Evolutionary conservation across 1,140 invertebrate species (phyloP).

Genomic region (Drosophila littoralis): DNA sequence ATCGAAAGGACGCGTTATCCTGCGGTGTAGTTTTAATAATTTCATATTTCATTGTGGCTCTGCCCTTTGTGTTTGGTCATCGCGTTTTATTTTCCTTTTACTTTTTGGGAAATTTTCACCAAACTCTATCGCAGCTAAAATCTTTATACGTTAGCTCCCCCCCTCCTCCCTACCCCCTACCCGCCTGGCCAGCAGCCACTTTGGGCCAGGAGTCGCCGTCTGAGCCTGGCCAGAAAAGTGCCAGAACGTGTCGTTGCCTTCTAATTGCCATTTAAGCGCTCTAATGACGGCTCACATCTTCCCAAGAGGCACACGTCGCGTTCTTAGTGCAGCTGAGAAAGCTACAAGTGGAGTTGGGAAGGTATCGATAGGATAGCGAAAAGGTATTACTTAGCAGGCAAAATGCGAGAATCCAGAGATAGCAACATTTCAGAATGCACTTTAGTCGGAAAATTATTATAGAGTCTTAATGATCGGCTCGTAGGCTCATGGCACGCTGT

Average conservation of each 20-base stretch:
- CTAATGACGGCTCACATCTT: conserved; percentile 50
- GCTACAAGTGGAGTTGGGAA: not conserved
- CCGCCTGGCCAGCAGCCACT: not conserved
- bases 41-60: conserved; percentile 65
- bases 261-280: conserved; percentile 68
- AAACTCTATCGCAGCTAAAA: conserved; percentile 36
- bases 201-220: too few relatives aligned
- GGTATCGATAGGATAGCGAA: not conserved
- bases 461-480: too few relatives aligned
- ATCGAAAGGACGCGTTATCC: conserved; percentile 52
- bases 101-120: conserved; percentile 67
- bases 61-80: conserved; percentile 75
- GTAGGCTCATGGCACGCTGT: too few relatives aligned
- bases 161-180: not conserved
- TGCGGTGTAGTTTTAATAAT: conserved; percentile 70
- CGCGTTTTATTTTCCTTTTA: conserved; percentile 53
- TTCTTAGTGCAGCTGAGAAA: not conserved
- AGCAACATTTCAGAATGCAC: too few relatives aligned
- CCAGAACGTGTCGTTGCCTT: conserved; percentile 70
- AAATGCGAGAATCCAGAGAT: too few relatives aligned
- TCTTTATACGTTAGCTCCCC: conserved; percentile 37
- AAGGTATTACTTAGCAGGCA: too few relatives aligned
- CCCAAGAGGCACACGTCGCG: not conserved
- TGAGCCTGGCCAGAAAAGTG: conserved; percentile 41
- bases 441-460: too few relatives aligned